Evolutionary conservation across 2,797 vertebrate genomes (phyloP).

Genomic region (Acanthiza pusilla): DNA sequence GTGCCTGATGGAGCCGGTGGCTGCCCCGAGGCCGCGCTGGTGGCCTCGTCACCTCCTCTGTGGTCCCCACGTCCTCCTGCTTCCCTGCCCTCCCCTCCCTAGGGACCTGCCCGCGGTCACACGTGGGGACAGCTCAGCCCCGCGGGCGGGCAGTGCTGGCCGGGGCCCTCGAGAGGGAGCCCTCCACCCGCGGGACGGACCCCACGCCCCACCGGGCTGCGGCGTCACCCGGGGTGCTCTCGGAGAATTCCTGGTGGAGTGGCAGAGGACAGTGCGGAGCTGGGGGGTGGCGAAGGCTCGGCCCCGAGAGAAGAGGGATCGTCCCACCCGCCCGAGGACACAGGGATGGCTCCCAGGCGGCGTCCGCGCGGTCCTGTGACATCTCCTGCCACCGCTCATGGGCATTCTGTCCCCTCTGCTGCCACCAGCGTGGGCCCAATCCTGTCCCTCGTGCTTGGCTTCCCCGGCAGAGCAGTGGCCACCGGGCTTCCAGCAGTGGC

Average conservation of each 20-base stretch:
- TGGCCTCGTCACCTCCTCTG: background rate
- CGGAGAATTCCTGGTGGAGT: rapidly evolving
- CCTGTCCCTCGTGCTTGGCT: background rate
- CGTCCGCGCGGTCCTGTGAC: rapidly evolving
- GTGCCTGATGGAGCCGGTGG: background rate
- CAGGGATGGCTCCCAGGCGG: rapidly evolving
- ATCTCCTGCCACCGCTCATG: background rate
- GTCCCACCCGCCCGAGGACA: background rate
- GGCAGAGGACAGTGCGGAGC: background rate
- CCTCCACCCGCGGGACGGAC: background rate
- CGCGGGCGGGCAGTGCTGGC: background rate
- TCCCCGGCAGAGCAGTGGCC: background rate
- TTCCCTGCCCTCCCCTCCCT: background rate
- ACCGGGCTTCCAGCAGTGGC: background rate
- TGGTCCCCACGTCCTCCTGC: no score
- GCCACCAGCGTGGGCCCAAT: background rate
- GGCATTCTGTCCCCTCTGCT: background rate
- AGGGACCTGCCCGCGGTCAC: background rate
- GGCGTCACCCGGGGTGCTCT: background rate
- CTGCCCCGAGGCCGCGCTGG: background rate
- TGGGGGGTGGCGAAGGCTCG: no score
- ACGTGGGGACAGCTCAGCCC: background rate
- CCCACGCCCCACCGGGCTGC: background rate
- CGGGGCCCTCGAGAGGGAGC: slow-evolving; percentile 46
- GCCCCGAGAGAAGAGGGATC: background rate